Conservation (phyloP, 2,888 invertebrate species). For the Acrobasis repandana region DNA sequence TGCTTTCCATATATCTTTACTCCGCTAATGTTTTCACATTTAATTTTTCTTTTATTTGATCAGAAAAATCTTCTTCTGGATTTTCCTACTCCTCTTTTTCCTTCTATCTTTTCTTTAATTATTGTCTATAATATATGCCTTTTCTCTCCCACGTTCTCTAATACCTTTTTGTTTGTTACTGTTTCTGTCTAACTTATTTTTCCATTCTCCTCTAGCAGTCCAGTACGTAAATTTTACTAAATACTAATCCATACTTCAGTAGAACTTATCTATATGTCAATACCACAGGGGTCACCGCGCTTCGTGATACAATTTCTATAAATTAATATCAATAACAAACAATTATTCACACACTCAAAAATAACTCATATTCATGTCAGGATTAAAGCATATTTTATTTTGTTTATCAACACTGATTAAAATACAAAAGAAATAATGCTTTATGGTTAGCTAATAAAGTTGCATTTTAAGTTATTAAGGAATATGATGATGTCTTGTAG, state of each 20-base stretch:
- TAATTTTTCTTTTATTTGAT: too few relatives aligned
- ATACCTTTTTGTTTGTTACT: too few relatives aligned
- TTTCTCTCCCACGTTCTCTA: too few relatives aligned
- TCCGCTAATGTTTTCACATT: too few relatives aligned
- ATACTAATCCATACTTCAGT: not conserved
- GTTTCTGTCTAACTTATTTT: too few relatives aligned
- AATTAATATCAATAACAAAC: slow-evolving; percentile 3
- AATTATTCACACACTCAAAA: not conserved
- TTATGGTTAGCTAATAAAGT: not conserved
- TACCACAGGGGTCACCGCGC: slow-evolving; percentile 2
- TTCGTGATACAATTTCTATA: slow-evolving; percentile 14
- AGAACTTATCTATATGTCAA: not conserved
- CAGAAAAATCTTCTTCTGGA: too few relatives aligned
- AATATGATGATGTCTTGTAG: not conserved
- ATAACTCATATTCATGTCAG: not conserved
- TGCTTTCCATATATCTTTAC: too few relatives aligned
- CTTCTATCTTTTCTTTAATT: too few relatives aligned
- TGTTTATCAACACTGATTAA: not conserved
- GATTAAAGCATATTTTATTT: not conserved
- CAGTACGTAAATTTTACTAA: too few relatives aligned
- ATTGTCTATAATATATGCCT: too few relatives aligned
- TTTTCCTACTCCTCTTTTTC: too few relatives aligned
- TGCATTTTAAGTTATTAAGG: not conserved
- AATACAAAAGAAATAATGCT: not conserved
- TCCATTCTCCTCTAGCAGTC: too few relatives aligned